A percentile compares a stretch with the other conserved stretches of the same genome.
These are phyloP conservation scores for Lamprotornis superbus DNA, from an alignment of 2,113 vertebrate genomes.

Conservation along the genomic window DNA sequence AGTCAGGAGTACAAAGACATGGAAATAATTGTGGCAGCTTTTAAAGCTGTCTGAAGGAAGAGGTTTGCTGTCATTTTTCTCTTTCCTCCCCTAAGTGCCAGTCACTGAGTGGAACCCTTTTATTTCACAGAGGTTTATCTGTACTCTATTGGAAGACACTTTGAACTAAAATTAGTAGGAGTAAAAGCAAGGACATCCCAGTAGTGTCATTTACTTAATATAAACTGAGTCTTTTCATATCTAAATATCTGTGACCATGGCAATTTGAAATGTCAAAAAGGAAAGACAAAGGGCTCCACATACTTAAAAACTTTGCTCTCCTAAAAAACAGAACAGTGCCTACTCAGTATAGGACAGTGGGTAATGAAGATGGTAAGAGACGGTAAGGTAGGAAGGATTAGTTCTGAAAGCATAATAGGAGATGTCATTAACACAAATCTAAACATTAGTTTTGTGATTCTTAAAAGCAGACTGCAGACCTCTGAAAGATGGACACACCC, in stretches of 20 bases:
- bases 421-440: neutral
- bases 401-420: neutral
- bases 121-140: neutral
- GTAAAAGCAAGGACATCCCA: neutral
- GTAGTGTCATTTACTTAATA: neutral
- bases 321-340: neutral
- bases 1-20: neutral
- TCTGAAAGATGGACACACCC: neutral
- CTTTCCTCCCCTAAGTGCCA: constrained; percentile 23
- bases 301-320: neutral
- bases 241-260: neutral
- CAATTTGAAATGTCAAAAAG: neutral
- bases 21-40: neutral
- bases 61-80: constrained; percentile 9
- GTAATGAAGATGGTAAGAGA: neutral
- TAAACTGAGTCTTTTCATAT: neutral
- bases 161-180: neutral
- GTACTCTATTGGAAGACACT: neutral
- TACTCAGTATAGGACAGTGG: neutral
- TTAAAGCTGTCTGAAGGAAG: neutral
- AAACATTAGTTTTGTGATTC: neutral
- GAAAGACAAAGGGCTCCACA: neutral
- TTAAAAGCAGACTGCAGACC: neutral
- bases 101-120: neutral
- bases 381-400: neutral